Base-by-base conservation (phyloP, 2,888 invertebrate species). In the Sycophila texana region DNA sequence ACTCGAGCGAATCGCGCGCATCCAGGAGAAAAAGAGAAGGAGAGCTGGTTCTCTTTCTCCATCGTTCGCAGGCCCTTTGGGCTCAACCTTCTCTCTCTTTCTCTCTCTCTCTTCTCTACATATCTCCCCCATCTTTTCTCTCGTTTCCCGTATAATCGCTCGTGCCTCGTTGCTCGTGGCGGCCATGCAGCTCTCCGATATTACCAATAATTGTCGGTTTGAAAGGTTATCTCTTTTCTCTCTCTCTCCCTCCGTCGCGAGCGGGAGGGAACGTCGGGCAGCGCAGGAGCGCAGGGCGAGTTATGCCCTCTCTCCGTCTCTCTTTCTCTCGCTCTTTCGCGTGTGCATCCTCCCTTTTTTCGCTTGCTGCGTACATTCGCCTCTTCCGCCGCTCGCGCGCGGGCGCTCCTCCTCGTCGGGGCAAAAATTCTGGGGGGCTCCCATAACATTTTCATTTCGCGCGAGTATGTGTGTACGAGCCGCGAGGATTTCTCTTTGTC, bases 171-270 rank as follows among this genome's bases (percentile, higher is more conserved):
- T 57, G 70, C 71, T 80, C 74, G 66, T 76, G 74, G 75, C 80
- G 73, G 72, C 71, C 76, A 66, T 74, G 74, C 77, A 60, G 71
- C 77, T 77, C 86, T 71, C 87, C 88, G 88, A 89, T 89, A 88
- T 89, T 89, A 88, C 89, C 88, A 89, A 89, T 89, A 89, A 89
- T 89, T 89, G 88, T 88, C 88, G 88, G 89, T 87, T 88, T 84
- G 86, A 88, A 87, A 88, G 88, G 88, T 88, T 88, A 89, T 88
- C 88, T 87, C 83, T 30, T n/a, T 88, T 88, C 88, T 88, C 88
- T 87, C 39, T 39, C 39, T 39, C 39, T 39, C 39, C 39, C 39
- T 39, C 39, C 39, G 39, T 39, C 39, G 39, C 84, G 78, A 66
- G 20, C 16, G 61, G 70, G 58, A 47, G 61, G 22, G 66, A 53